Evolutionary conservation across 2,888 invertebrate species (phyloP), one percentile per base, ranked within the genome.

Genomic region (Phymatocera aterrima): DNA sequence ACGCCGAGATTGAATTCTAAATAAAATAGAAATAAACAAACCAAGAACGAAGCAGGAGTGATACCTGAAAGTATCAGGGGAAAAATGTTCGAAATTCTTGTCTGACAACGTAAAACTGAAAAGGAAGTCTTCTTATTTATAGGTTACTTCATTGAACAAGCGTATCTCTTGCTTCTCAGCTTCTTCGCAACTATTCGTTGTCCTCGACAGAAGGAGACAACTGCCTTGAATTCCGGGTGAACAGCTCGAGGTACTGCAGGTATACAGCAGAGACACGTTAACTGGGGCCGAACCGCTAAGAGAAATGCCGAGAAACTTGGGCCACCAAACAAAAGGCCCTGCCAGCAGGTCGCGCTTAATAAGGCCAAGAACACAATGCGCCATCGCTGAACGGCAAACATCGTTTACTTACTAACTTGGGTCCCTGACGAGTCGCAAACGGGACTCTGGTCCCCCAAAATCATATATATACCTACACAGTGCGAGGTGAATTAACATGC

Each of bases 321-420:
- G 57, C 60, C 75, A 54, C 40, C 57, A 57, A 75, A 75, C 75
- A 75, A 75, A 75, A 75, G 75, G 46, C 57, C 34, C 60, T 75
- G 60, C 75, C 75, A 75, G 75, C 75, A 75, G 75, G 57, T 75
- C 57, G 60, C 57, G 60, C 31, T 75, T 60, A 75, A 75, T 75
- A 57, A 57, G 75, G 46, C 75, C 57, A 31, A 72, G 72, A 72
- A 72, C 18, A 72, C 51, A 72, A 72, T 72, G 51, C 51, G 28
- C 51, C 72, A 51, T 51, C 34, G 75, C 57, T 75, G 57, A 75
- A 57, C 57, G n/a, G 57, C 48, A 72, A 72, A 72, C 72, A 72
- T 72, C 48, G 72, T 72, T 72, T 72, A 72, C 72, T 51, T 21
- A 18, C 48, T 21, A 51, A 51, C 48, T n/a, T 34, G 48, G 72